Base-by-base conservation (phyloP, 2,113 vertebrate species). In the Seriola aureovittata region DNA sequence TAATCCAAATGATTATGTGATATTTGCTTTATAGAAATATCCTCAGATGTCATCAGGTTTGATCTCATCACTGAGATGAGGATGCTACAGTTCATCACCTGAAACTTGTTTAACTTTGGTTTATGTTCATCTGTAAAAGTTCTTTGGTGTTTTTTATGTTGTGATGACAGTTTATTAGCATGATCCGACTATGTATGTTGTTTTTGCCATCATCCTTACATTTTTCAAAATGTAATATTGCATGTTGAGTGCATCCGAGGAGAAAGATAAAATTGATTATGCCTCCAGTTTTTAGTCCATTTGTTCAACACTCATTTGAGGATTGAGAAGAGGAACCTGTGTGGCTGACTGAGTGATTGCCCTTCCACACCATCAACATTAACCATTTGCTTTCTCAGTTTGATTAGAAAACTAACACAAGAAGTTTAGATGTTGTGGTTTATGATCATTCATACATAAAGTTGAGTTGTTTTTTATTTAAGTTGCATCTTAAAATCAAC, bases 221-320 rank as follows among this genome's bases (percentile, higher is more conserved):
- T 84, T 82, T 70, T 38, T n/a, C 32, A 72, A 78, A 80, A 60
- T 16, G 50, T 89, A 69, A 25, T 52, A 70, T 46, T 80, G 91
- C 89, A 92, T 92, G 87, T 82, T 67, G 38, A 85, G 78, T 68
- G 80, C 66, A 50, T 81, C 67, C 32, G 32, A 66, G 38, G 65
- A 80, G 55, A 59, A 57, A 32, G 29, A 68, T 40, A 17, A 68
- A 57, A 9, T 3, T 60, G 34, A 67, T 52, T 44, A 68, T 4
- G 55, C 21, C 29, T 84, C 63, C 19, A 40, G 8, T 44, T 58
- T 32, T 75, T n/a, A n/a, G 40, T 73, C 34, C 3, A 52, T 44
- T 73, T 73, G n/a, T 68, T 81, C 62, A 44, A 64, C 42, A 32
- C 57, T 60, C 17, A n/a, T 60, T 38, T 64, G 50, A 44, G 1